These are phyloP conservation scores for Fopius arisanus DNA, from an alignment of 1,140 invertebrate genomes.

Conservation along the genomic window DNA sequence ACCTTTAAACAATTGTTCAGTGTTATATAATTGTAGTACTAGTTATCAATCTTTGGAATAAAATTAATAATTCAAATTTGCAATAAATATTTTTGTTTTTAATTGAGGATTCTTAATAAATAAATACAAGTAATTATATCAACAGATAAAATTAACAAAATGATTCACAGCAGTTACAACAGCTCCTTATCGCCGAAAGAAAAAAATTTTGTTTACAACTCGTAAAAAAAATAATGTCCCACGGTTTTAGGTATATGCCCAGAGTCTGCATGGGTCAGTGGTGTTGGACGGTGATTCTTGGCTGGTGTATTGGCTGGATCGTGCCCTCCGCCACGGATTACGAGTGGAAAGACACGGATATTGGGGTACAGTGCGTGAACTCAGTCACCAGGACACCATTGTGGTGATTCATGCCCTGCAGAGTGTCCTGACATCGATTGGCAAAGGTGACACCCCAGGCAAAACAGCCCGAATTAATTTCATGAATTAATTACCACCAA, in stretches of 20 bases:
- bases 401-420: slow-evolving; percentile 62
- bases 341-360: slow-evolving; percentile 65
- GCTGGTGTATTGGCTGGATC: slow-evolving; percentile 64
- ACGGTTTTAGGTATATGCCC: slow-evolving; percentile 54
- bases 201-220: background rate
- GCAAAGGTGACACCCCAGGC: slow-evolving; percentile 55
- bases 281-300: slow-evolving; percentile 63
- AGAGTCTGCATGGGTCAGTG: slow-evolving; percentile 61
- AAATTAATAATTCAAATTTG: no score
- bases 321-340: slow-evolving; percentile 61
- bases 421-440: slow-evolving; percentile 62
- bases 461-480: slow-evolving; percentile 2
- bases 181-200: background rate
- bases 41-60: no score
- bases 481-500: background rate
- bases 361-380: slow-evolving; percentile 67
- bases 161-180: background rate
- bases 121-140: no score
- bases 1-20: no score
- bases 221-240: background rate
- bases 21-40: no score
- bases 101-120: no score
- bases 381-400: slow-evolving; percentile 66
- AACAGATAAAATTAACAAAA: no score
- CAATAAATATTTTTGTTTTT: no score